phyloP scores from a whole-genome alignment of 1,140 invertebrate species.

The Piezodorus guildinii region DNA sequence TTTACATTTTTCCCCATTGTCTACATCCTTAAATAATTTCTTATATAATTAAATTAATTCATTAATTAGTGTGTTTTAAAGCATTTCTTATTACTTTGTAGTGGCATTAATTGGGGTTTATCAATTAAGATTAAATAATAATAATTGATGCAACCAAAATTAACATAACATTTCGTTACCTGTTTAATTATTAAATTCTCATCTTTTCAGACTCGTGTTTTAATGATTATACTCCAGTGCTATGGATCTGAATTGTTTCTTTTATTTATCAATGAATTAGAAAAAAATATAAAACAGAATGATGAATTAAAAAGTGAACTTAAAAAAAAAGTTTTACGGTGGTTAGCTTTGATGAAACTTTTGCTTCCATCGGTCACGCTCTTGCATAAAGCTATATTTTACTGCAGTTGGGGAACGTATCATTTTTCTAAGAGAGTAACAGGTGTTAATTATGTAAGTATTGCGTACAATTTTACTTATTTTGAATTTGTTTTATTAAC shows the following conservation, averaged over 20 bases:
- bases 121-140: too few species aligned
- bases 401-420: conserved; percentile 10
- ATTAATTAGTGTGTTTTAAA: too few species aligned
- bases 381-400: conserved; percentile 19
- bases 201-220: neutral
- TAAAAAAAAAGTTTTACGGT: neutral
- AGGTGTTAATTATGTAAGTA: conserved; percentile 15
- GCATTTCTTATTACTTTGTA: too few species aligned
- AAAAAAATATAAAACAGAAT: conserved; percentile 1
- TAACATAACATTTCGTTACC: too few species aligned
- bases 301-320: neutral
- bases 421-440: conserved; percentile 15
- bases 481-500: too few species aligned
- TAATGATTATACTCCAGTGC: conserved; percentile 12
- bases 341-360: neutral
- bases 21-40: too few species aligned
- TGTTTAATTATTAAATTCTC: too few species aligned
- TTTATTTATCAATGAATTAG: neutral
- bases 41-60: too few species aligned
- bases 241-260: neutral
- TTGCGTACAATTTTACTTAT: neutral
- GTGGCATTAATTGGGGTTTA: too few species aligned
- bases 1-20: too few species aligned
- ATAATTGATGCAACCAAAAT: too few species aligned
- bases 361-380: conserved; percentile 1